Evolutionary conservation across 2,113 vertebrate genomes (phyloP).

Genomic region (Gymnogyps californianus): DNA sequence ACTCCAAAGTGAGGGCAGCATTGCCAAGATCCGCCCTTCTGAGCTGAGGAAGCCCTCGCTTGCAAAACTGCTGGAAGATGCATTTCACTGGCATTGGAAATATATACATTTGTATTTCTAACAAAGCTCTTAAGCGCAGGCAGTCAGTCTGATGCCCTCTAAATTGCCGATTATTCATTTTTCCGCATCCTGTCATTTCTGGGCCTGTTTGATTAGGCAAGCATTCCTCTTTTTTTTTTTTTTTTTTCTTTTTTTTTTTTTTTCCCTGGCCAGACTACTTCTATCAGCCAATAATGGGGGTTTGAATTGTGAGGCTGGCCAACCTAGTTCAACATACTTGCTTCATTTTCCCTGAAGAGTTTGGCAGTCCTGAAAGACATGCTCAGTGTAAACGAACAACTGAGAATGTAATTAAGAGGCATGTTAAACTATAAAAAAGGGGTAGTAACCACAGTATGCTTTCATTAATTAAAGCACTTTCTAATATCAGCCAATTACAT

Average conservation of each 20-base stretch:
- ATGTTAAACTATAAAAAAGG: constrained; percentile 61
- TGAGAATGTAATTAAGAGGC: constrained; percentile 60
- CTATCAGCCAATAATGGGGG: neutral
- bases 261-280: neutral
- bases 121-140: neutral
- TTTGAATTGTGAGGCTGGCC: constrained; percentile 28
- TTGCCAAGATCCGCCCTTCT: constrained; percentile 27
- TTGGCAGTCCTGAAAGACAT: constrained; percentile 58
- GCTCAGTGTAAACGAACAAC: constrained; percentile 56
- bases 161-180: constrained; percentile 12
- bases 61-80: constrained; percentile 21
- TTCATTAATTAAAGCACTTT: constrained; percentile 70
- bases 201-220: constrained; percentile 13
- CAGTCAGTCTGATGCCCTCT: neutral
- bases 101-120: neutral
- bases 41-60: neutral
- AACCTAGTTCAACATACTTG: constrained; percentile 1
- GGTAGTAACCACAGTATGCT: constrained; percentile 55
- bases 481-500: constrained; percentile 64
- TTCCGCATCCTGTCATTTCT: neutral
- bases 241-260: neutral
- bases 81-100: constrained; percentile 9
- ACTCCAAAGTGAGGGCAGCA: neutral
- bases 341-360: constrained; percentile 41
- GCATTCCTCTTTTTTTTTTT: neutral